phyloP scores from a whole-genome alignment of 37 sponge, comb jelly and placozoan species.

The Cliona cf. orientalis region DNA sequence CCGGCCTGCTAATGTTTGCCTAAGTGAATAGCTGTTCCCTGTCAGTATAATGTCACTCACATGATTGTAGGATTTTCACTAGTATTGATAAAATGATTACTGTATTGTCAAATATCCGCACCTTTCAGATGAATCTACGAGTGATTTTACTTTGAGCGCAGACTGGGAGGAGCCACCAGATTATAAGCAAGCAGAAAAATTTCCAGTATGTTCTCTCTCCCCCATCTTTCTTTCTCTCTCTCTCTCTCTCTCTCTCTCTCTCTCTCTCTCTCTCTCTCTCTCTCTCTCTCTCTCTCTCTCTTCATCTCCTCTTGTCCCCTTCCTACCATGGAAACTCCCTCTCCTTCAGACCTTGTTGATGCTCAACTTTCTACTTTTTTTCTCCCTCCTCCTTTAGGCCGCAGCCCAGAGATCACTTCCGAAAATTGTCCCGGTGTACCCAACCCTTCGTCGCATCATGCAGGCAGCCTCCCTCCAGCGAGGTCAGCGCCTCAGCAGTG shows the following conservation, averaged over 20 bases:
- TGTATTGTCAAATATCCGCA: too few relatives aligned
- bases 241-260: neutral
- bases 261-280: neutral
- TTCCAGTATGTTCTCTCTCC: constrained; percentile 24
- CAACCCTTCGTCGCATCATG: constrained; percentile 40
- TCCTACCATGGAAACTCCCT: neutral
- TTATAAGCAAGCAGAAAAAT: constrained; percentile 39
- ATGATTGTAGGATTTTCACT: too few relatives aligned
- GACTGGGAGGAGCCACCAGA: constrained; percentile 25
- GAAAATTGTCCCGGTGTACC: constrained; percentile 54
- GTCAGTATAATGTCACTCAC: too few relatives aligned
- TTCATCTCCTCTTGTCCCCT: too few relatives aligned
- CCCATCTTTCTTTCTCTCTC: neutral
- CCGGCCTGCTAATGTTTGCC: too few relatives aligned
- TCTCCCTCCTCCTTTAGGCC: constrained; percentile 5
- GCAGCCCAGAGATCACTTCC: constrained; percentile 56
- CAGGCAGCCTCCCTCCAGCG: neutral
- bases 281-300: neutral
- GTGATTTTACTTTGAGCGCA: neutral
- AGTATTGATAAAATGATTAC: too few relatives aligned
- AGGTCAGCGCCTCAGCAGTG: neutral
- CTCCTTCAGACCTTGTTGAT: neutral
- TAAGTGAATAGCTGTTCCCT: too few relatives aligned
- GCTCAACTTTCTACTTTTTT: neutral
- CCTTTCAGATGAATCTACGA: neutral